Conservation (phyloP, 1,140 invertebrate species). For the Cyclina sinensis region DNA sequence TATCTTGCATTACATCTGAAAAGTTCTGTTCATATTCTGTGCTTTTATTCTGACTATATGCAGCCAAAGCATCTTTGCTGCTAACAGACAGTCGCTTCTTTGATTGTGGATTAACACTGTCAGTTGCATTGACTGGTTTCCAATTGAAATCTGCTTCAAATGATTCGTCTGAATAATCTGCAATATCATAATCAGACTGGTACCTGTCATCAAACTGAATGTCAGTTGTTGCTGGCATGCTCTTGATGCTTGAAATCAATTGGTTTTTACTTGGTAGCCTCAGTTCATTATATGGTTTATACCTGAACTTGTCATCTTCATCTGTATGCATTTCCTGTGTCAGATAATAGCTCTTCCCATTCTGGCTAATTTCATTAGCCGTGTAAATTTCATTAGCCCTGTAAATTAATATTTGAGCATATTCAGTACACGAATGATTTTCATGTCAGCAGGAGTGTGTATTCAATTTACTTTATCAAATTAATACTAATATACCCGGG, state of each 20-base stretch:
- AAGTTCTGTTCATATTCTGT: background rate
- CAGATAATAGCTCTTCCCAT: background rate
- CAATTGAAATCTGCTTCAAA: background rate
- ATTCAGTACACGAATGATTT: no score
- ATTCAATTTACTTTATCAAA: no score
- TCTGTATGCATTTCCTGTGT: background rate
- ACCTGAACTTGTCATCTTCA: background rate
- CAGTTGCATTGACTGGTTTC: background rate
- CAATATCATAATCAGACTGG: slow-evolving; percentile 38
- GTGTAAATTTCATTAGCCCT: no score
- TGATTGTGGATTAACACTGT: background rate
- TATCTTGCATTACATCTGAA: background rate
- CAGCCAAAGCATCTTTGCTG: background rate
- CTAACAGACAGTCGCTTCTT: background rate
- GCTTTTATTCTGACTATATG: background rate
- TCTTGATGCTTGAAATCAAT: background rate
- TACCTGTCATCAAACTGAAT: background rate
- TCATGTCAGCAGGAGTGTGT: no score
- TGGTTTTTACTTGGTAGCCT: background rate
- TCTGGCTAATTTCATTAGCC: background rate
- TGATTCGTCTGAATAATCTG: slow-evolving; percentile 46
- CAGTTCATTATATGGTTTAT: background rate
- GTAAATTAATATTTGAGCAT: no score
- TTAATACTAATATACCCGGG: no score
- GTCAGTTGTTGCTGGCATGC: background rate